Base-by-base conservation (phyloP, 2,797 vertebrate genomes). In the Phoxinus dragarum region DNA sequence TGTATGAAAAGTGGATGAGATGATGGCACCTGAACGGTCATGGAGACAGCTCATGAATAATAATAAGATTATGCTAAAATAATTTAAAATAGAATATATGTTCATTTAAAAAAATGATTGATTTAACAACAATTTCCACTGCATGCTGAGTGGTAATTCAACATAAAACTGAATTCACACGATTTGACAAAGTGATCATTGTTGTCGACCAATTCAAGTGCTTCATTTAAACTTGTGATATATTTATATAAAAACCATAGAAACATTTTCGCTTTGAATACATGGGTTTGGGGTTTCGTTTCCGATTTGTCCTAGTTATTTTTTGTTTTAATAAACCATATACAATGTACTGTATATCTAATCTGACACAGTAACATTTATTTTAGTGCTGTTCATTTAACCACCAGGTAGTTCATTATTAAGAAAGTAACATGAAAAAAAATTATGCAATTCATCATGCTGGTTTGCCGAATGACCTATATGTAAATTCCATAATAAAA, bases 401-500 rank as follows among this genome's bases (percentile, higher is more conserved):
- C 64, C 52, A 36, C 67, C 52, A 38, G 44, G 47, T 49, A 14
- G 67, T 81, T 81, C 69, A 40, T 81, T 66, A 69, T 54, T n/a
- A 38, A 81, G 47, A 69, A 38, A 38, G 31, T 80, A 66, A 23
- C 4, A 42, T 81, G 27, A 40, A 81, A 81, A 19, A n/a, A 64
- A 27, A 10, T 5, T 0, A 67, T 52, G 64, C 64, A 14, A 68
- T 80, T 68, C 31, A 68, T 80, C 78, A 80, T 38, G 19, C 21
- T 34, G 17, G 21, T 44, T 69, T 40, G 21, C 21, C 44, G 17
- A 21, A 31, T 68, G 12, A 67, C 42, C 44, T 49, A 31, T 80
- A 69, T 69, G 47, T 69, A 40, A 69, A 81, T 81, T 54, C 23
- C 44, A 69, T 19, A 54, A 61, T 44, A 79, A 42, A 44, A 79